Evolutionary conservation across 2,797 vertebrate genomes (phyloP).

Genomic region (Pangasius djambal): DNA sequence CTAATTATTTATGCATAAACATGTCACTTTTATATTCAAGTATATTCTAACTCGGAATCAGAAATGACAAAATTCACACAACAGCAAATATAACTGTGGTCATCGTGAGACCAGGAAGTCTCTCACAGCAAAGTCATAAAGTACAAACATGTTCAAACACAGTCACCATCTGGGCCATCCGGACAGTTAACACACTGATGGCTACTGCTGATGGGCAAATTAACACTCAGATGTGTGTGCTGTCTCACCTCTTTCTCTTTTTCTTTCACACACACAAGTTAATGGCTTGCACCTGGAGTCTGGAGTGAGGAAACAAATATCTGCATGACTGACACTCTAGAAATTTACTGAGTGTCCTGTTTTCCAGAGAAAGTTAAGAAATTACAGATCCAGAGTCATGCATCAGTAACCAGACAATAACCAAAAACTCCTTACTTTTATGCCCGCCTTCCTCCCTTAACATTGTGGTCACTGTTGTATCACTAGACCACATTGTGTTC

Average conservation of each 20-base stretch:
- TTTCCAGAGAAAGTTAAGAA: slow-evolving; percentile 1
- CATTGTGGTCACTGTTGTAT: not conserved
- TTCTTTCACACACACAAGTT: slow-evolving; percentile 55
- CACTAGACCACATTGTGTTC: slow-evolving; percentile 9
- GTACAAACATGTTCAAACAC: slow-evolving; percentile 59
- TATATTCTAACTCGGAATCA: not conserved
- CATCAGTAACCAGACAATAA: not conserved
- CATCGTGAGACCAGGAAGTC: slow-evolving; percentile 57
- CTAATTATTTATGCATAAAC: not conserved
- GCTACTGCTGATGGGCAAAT: slow-evolving; percentile 68
- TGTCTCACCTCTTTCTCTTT: slow-evolving; percentile 59
- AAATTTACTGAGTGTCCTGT: not conserved
- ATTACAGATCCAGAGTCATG: not conserved
- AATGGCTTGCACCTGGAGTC: slow-evolving; percentile 61
- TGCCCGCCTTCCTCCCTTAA: not conserved
- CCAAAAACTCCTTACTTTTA: not conserved
- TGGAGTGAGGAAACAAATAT: slow-evolving; percentile 45
- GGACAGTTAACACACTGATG: slow-evolving; percentile 63
- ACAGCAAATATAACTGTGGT: slow-evolving; percentile 11
- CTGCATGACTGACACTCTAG: not conserved
- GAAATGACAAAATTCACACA: slow-evolving; percentile 2
- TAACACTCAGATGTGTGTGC: slow-evolving; percentile 69
- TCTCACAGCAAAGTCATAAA: slow-evolving; percentile 52
- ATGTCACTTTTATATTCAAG: not conserved
- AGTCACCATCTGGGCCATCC: slow-evolving; percentile 64